These are phyloP conservation scores for Trichonephila clavata DNA, from an alignment of 1,140 invertebrate species.

Conservation along the genomic window DNA sequence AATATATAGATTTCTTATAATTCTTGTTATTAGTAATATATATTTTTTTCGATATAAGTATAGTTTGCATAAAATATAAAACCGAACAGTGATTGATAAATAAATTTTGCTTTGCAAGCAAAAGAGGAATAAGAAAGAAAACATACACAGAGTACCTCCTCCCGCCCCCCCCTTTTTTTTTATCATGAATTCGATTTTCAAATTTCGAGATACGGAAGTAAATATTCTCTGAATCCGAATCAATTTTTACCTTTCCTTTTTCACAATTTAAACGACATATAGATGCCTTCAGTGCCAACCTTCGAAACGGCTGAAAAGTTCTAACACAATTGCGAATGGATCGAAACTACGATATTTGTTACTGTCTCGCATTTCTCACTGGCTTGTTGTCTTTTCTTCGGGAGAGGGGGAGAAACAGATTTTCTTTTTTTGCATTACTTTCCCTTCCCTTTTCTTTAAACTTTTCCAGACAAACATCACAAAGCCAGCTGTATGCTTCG, in stretches of 20 bases:
- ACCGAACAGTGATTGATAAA: neutral
- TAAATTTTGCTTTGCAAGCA: neutral
- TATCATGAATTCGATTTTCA: neutral
- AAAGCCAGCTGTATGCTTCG: conserved; percentile 69
- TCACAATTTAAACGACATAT: conserved; percentile 9
- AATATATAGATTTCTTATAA: too few relatives aligned
- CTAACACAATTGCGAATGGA: conserved; percentile 36
- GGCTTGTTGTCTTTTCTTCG: conserved; percentile 31
- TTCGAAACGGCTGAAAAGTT: conserved; percentile 6
- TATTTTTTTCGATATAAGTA: too few relatives aligned
- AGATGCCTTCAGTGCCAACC: neutral
- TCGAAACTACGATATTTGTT: conserved; percentile 29
- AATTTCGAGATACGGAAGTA: conserved; percentile 19
- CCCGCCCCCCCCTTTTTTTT: neutral
- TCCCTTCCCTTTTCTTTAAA: conserved; percentile 24
- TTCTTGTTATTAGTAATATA: too few relatives aligned
- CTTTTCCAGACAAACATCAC: conserved; percentile 44
- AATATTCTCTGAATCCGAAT: conserved; percentile 19
- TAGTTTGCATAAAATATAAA: neutral
- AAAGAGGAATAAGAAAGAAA: neutral
- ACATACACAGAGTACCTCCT: neutral
- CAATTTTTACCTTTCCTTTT: conserved; percentile 6
- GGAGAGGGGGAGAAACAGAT: neutral
- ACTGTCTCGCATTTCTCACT: conserved; percentile 7
- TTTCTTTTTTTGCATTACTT: neutral